phyloP scores from a whole-genome alignment of 2,113 vertebrate genomes.

The Cavia aperea region DNA sequence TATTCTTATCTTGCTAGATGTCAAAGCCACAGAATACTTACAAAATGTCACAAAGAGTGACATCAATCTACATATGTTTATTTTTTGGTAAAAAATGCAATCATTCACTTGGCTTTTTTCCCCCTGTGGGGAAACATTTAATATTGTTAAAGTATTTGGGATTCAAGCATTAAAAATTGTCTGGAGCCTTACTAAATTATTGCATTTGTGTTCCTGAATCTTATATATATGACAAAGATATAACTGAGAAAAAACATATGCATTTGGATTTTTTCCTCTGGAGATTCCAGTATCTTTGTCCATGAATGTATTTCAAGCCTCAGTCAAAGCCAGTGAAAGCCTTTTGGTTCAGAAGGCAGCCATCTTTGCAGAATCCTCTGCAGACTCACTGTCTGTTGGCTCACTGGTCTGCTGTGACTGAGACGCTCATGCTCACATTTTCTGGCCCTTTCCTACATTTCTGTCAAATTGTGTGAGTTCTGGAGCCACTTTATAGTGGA shows the following conservation, averaged over 20 bases:
- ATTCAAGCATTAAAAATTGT: neutral
- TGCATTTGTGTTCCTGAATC: neutral
- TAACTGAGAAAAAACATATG: neutral
- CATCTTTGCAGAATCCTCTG: neutral
- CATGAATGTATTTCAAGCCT: conserved; percentile 19
- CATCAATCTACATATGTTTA: neutral
- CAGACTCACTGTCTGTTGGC: neutral
- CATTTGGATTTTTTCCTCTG: neutral
- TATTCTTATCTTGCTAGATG: conserved; percentile 1
- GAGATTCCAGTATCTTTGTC: neutral
- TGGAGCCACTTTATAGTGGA: neutral
- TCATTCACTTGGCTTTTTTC: neutral
- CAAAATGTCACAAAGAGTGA: neutral
- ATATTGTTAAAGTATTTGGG: conserved; percentile 11
- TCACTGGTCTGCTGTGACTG: rapidly evolving
- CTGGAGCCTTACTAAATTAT: neutral
- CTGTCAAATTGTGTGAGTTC: neutral
- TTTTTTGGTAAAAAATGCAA: conserved; percentile 1
- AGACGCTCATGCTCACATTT: neutral
- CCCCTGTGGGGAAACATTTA: conserved; percentile 14
- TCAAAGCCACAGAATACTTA: conserved; percentile 12
- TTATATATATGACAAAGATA: neutral
- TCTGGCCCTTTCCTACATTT: neutral
- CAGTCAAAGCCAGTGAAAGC: neutral
- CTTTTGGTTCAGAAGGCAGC: neutral